A percentile compares a stretch with the other conserved stretches of the same genome.
Conservation (phyloP, 1,140 invertebrate genomes). For the Drosophila subpulchrella region DNA sequence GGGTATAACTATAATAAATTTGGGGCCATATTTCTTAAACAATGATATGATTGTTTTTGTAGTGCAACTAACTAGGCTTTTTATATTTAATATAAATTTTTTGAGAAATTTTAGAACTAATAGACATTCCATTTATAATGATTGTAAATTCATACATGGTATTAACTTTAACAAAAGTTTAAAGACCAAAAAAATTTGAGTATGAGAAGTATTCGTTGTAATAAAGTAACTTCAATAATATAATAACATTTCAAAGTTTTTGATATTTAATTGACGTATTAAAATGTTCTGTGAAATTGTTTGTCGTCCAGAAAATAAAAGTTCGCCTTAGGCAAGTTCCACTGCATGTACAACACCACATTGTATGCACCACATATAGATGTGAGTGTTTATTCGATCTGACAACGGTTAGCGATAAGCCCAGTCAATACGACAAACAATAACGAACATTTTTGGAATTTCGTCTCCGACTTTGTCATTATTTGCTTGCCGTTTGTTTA, state of each 20-base stretch:
- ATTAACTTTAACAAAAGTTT: too few species aligned
- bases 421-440: constrained; percentile 72
- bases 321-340: background rate
- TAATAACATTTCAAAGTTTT: too few species aligned
- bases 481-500: constrained; percentile 68
- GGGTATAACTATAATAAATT: background rate
- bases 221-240: too few species aligned
- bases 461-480: constrained; percentile 48
- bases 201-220: too few species aligned
- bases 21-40: background rate
- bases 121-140: too few species aligned
- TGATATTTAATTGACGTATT: too few species aligned
- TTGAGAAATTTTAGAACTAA: too few species aligned
- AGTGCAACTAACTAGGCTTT: too few species aligned
- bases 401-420: constrained; percentile 64
- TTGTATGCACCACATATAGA: constrained; percentile 11
- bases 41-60: too few species aligned
- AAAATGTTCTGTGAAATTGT: background rate
- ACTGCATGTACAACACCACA: constrained; percentile 8
- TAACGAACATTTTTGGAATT: constrained; percentile 51
- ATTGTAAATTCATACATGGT: too few species aligned
- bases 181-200: too few species aligned
- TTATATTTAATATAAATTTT: too few species aligned
- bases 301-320: background rate
- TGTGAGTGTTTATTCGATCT: constrained; percentile 45